A percentile compares a stretch with the other conserved stretches of the same genome.
These are phyloP conservation scores for Megaustenia siamemsis DNA, from an alignment of 2,888 invertebrate genomes.

Conservation along the genomic window DNA sequence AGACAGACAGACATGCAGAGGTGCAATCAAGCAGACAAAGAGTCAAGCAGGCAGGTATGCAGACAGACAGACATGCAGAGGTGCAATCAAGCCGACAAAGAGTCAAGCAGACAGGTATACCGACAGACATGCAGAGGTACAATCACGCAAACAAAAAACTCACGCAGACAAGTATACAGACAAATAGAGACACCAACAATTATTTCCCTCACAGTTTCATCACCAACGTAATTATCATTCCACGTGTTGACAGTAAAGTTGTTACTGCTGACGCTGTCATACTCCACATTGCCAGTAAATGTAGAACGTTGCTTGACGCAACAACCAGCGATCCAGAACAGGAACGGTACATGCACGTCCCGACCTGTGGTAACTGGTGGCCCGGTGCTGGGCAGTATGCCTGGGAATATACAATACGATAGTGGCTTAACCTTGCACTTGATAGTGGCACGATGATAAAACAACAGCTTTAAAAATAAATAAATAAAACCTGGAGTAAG, in stretches of 20 bases:
- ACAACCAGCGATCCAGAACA: conserved; percentile 72
- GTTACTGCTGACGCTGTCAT: neutral
- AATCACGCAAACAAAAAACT: neutral
- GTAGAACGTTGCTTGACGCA: conserved; percentile 62
- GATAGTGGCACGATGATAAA: no score
- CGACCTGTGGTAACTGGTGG: conserved; percentile 67
- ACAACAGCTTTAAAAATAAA: no score
- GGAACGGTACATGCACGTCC: conserved; percentile 70
- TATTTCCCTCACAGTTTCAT: conserved; percentile 20
- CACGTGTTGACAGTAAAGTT: neutral
- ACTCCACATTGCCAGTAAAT: neutral
- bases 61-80: neutral
- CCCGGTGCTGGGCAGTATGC: conserved; percentile 43
- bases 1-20: neutral
- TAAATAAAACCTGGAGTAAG: no score
- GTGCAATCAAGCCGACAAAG: no score
- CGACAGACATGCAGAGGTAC: neutral
- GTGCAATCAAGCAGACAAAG: neutral
- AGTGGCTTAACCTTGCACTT: no score
- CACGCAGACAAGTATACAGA: neutral
- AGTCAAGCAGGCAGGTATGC: no score
- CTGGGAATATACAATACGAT: conserved; percentile 2
- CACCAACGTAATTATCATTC: neutral
- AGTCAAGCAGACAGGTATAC: neutral
- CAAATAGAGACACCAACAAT: neutral